phyloP scores from a whole-genome alignment of 2,888 invertebrate species.

The Scaptomyza polygonia region DNA sequence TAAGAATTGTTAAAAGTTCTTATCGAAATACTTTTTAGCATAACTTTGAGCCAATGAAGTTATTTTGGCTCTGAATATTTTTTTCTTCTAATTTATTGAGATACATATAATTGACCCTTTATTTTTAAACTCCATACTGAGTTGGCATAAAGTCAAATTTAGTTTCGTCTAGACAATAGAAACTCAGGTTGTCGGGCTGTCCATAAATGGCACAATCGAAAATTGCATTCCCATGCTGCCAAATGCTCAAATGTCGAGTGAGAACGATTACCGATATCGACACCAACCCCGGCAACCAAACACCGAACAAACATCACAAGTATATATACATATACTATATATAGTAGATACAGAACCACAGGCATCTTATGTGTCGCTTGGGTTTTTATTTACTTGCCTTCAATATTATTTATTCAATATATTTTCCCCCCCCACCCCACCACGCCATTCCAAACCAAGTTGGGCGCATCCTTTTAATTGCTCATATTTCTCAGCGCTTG shows the following conservation, averaged over 20 bases:
- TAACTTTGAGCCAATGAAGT: neutral
- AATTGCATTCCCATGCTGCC: constrained; percentile 45
- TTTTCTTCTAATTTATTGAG: neutral
- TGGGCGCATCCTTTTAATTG: constrained; percentile 69
- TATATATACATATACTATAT: neutral
- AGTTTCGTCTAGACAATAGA: constrained; percentile 4
- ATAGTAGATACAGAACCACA: constrained; percentile 22
- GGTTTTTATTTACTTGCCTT: constrained; percentile 66
- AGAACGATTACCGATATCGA: constrained; percentile 48
- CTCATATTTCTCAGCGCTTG: constrained; percentile 66
- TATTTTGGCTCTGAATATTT: no score
- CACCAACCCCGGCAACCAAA: constrained; percentile 41
- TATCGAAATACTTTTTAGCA: neutral
- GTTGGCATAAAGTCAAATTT: neutral
- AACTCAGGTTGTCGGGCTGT: constrained; percentile 8
- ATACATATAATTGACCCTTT: neutral
- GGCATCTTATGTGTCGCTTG: constrained; percentile 36
- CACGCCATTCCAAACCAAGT: neutral
- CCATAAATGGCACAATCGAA: neutral
- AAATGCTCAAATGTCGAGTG: constrained; percentile 30
- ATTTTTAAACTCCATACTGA: neutral
- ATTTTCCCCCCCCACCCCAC: neutral
- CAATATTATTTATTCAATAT: constrained; percentile 67
- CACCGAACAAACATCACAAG: constrained; percentile 24
- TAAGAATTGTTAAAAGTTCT: no score